Percentiles rank a stretch among this genome's conserved stretches.
Conservation (phyloP, 2,113 vertebrate genomes). For the Petrocephalus microphthalmus region DNA sequence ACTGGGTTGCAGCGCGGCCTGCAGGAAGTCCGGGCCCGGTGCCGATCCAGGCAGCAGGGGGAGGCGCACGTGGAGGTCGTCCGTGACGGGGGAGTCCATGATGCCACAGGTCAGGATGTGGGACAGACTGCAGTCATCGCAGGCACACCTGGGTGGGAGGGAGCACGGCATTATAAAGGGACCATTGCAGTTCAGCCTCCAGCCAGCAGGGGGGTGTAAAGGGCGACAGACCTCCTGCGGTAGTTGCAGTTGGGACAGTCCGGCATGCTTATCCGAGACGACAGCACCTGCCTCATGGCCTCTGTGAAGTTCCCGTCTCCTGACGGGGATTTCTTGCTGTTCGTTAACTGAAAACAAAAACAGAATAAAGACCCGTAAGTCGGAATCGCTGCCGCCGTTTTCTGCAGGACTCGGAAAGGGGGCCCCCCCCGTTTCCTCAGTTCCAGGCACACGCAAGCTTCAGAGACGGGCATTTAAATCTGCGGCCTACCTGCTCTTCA, state of each 20-base stretch:
- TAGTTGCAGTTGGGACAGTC: constrained; percentile 99
- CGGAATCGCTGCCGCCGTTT: not conserved
- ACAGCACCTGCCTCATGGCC: constrained; percentile 88
- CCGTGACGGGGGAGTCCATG: constrained; percentile 86
- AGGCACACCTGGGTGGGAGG: constrained; percentile 76
- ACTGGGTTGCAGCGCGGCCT: constrained; percentile 84
- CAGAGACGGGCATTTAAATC: not conserved
- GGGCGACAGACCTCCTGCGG: constrained; percentile 73
- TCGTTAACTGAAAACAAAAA: constrained; percentile 63
- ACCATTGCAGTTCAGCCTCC: not conserved
- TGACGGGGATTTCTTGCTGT: constrained; percentile 75
- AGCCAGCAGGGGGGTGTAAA: not conserved
- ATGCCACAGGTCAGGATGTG: constrained; percentile 97
- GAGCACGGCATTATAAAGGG: not conserved
- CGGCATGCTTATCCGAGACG: constrained; percentile 82
- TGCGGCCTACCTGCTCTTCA: constrained; percentile 78
- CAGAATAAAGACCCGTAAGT: constrained; percentile 24
- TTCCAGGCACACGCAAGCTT: not conserved
- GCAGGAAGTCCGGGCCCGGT: constrained; percentile 73
- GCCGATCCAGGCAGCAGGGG: constrained; percentile 77
- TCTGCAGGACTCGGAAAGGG: not conserved
- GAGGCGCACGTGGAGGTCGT: constrained; percentile 80
- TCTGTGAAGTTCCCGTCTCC: constrained; percentile 90
- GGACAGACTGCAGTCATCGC: constrained; percentile 96
- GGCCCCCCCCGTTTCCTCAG: not conserved